Evolutionary conservation across 2,888 invertebrate species (phyloP).

Genomic region (Sarcophaga carnaria): DNA sequence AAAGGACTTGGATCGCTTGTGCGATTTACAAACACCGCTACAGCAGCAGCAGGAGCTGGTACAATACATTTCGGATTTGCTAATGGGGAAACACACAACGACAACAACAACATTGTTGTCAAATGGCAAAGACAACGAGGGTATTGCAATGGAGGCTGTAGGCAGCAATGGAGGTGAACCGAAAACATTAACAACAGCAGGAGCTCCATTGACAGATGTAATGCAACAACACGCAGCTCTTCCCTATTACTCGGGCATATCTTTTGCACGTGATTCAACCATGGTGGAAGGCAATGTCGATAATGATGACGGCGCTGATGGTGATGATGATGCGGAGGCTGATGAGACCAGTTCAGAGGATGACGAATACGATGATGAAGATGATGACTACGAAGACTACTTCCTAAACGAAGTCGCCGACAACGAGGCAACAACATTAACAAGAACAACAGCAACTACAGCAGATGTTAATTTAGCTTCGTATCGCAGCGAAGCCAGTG

Average conservation of each 20-base stretch:
- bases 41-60: conserved; percentile 76
- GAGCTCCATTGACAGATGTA: conserved; percentile 56
- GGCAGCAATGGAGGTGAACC: conserved; percentile 67
- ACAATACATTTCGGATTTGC: conserved; percentile 75
- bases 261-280: conserved; percentile 74
- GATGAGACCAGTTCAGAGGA: conserved; percentile 55
- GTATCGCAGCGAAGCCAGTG: conserved; percentile 58
- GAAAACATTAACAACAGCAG: conserved; percentile 12
- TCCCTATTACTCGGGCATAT: conserved; percentile 76
- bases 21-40: conserved; percentile 76
- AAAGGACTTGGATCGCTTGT: conserved; percentile 79
- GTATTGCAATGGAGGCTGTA: conserved; percentile 12
- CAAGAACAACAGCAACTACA: conserved; percentile 27
- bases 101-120: conserved; percentile 39
- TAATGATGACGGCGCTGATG: conserved; percentile 69
- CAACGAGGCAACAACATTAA: conserved; percentile 39
- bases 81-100: conserved; percentile 58
- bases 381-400: conserved; percentile 63
- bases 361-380: conserved; percentile 54
- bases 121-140: conserved; percentile 45
- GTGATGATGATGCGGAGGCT: conserved; percentile 48
- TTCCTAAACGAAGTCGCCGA: conserved; percentile 48
- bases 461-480: conserved; percentile 57
- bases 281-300: conserved; percentile 37
- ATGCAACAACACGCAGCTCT: conserved; percentile 74